Percentiles rank a stretch among this genome's conserved stretches.
These are phyloP conservation scores for Tursiops truncatus DNA, from an alignment of 2,113 vertebrate species.

Conservation along the genomic window DNA sequence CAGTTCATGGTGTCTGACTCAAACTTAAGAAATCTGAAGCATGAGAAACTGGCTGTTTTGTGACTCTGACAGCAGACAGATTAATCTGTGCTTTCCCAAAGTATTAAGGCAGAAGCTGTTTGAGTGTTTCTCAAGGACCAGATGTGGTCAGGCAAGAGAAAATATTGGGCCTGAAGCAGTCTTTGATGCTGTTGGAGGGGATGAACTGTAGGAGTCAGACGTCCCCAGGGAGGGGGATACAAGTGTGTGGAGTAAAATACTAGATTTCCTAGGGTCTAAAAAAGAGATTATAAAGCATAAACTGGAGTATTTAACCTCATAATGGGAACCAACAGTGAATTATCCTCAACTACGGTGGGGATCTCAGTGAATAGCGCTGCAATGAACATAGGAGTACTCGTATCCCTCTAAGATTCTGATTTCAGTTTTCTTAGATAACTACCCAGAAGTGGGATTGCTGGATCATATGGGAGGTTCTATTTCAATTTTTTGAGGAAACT, in stretches of 20 bases:
- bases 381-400: not conserved
- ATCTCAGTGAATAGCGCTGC: not conserved
- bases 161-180: not conserved
- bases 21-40: not conserved
- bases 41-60: not conserved
- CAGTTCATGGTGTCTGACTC: not conserved
- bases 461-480: not conserved
- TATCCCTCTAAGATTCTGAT: not conserved
- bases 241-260: not conserved
- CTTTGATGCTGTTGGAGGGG: not conserved
- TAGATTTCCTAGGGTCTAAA: not conserved
- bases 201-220: not conserved
- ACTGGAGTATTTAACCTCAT: not conserved
- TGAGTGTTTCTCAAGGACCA: not conserved
- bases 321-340: not conserved
- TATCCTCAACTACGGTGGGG: not conserved
- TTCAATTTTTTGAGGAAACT: not conserved
- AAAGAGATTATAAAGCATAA: not conserved
- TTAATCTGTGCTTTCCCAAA: not conserved
- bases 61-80: not conserved
- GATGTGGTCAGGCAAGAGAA: not conserved
- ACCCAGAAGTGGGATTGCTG: not conserved
- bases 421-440: not conserved
- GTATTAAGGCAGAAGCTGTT: not conserved
- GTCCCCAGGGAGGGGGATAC: accelerated